These are phyloP conservation scores for Pogonocherus hispidulus DNA, from an alignment of 2,888 invertebrate species.

Conservation along the genomic window DNA sequence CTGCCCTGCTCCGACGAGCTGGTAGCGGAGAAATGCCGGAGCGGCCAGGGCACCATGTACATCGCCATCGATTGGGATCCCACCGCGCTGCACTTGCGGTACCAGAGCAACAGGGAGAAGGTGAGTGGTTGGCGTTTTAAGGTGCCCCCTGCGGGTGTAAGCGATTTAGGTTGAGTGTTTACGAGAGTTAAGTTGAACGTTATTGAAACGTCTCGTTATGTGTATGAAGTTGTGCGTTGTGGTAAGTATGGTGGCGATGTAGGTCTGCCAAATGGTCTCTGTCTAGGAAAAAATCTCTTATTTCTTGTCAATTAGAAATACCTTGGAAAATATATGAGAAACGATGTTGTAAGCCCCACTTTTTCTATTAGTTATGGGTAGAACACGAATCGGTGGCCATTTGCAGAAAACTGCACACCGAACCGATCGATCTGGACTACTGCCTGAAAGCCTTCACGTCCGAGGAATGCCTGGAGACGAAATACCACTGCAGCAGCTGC, in stretches of 20 bases:
- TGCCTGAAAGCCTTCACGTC: constrained; percentile 91
- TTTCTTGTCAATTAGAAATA: no score
- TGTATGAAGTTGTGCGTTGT: no score
- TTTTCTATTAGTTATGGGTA: constrained; percentile 75
- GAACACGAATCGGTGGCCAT: constrained; percentile 83
- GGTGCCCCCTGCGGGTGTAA: no score
- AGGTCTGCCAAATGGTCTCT: no score
- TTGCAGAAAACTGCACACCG: constrained; percentile 80
- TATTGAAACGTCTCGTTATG: no score
- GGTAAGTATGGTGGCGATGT: no score
- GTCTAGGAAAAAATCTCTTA: no score
- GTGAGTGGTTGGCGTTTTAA: constrained; percentile 47
- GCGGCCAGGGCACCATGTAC: constrained; percentile 64
- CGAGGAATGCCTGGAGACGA: constrained; percentile 87
- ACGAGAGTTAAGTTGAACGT: no score
- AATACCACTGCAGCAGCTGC: constrained; percentile 89
- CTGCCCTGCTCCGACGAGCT: constrained; percentile 78
- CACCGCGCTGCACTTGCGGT: constrained; percentile 91
- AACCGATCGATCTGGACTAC: constrained; percentile 86
- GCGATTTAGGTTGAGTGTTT: background rate
- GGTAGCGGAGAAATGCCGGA: constrained; percentile 66
- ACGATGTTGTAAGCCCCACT: no score
- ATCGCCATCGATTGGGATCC: constrained; percentile 96
- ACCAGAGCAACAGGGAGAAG: constrained; percentile 66
- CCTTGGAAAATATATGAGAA: no score